These are phyloP conservation scores for Sylvilagus bachmani DNA, from an alignment of 2,113 vertebrate genomes.

Conservation along the genomic window DNA sequence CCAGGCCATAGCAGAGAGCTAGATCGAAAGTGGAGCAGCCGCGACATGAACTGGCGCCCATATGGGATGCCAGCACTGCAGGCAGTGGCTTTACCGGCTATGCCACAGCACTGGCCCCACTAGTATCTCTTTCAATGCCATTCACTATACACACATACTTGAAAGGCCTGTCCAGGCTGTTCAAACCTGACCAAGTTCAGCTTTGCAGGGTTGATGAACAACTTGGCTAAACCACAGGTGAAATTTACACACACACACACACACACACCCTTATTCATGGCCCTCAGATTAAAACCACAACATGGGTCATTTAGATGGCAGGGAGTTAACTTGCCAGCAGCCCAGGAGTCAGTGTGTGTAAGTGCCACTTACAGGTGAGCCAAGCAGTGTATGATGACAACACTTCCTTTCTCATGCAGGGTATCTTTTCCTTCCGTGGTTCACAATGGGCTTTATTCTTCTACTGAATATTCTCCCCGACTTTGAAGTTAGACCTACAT, in stretches of 20 bases:
- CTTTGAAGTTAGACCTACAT: neutral
- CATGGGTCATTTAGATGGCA: neutral
- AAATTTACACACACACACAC: neutral
- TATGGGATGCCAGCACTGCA: no score
- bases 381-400: neutral
- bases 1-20: no score
- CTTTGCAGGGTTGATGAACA: constrained; percentile 1
- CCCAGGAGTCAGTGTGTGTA: neutral
- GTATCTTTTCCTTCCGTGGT: neutral
- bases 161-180: neutral
- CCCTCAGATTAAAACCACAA: neutral
- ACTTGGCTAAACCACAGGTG: neutral
- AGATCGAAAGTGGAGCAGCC: no score
- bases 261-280: neutral
- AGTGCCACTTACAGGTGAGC: neutral
- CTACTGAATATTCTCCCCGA: neutral
- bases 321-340: neutral
- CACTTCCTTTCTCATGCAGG: neutral
- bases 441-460: neutral
- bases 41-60: no score
- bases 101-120: no score
- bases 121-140: neutral
- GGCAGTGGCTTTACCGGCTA: no score
- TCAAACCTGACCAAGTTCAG: neutral
- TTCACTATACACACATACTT: neutral